phyloP scores from a whole-genome alignment of 2,888 invertebrate species.

The Pristionchus arcanus region DNA sequence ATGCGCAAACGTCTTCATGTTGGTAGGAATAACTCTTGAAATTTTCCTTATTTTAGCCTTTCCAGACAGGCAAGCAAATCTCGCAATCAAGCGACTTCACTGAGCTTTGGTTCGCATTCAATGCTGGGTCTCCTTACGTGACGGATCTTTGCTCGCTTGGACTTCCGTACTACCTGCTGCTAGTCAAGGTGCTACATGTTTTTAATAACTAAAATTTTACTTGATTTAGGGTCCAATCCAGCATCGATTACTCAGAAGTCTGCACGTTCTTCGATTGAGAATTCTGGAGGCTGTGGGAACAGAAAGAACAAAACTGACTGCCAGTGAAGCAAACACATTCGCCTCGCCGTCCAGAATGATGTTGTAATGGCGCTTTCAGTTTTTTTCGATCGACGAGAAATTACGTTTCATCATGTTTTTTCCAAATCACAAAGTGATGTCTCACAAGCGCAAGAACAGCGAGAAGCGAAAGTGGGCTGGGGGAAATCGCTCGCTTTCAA shows the following conservation, averaged over 20 bases:
- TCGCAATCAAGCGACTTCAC: neutral
- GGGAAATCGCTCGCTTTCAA: too few relatives aligned
- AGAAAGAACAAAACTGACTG: neutral
- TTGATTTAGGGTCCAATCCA: neutral
- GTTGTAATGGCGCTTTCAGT: too few relatives aligned
- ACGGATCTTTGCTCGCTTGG: conserved; percentile 35
- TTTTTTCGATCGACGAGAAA: too few relatives aligned
- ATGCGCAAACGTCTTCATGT: neutral
- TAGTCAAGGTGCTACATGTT: neutral
- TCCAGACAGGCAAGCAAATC: conserved; percentile 11
- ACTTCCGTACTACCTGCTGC: neutral
- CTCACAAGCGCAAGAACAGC: too few relatives aligned
- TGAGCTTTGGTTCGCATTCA: neutral
- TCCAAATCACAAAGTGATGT: too few relatives aligned
- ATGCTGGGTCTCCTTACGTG: neutral
- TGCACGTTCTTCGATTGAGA: neutral
- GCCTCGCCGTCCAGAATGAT: neutral
- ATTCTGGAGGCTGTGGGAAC: neutral
- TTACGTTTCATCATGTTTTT: too few relatives aligned
- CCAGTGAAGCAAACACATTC: neutral
- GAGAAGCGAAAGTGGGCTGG: too few relatives aligned
- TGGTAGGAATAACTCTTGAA: neutral
- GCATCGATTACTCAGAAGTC: neutral
- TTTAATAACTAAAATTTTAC: neutral
- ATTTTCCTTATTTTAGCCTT: neutral